Evolutionary conservation across 2,888 invertebrate genomes (phyloP).

Genomic region (Heliconius charithonia): DNA sequence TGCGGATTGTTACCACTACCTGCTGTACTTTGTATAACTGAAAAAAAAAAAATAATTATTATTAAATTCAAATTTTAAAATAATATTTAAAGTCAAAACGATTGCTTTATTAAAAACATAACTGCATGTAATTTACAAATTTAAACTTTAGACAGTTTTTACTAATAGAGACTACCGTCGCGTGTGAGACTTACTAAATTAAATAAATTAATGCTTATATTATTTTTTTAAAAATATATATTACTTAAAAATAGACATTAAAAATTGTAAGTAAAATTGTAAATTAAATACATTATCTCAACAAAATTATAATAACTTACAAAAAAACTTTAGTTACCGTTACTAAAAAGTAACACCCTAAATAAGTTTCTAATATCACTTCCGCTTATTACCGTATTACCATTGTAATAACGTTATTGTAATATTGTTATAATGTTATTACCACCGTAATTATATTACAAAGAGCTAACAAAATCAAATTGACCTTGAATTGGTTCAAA

Average conservation of each 20-base stretch:
- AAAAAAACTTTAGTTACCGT: not conserved
- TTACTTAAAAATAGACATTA: not conserved
- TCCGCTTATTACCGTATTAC: constrained; percentile 34
- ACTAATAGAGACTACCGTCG: not conserved
- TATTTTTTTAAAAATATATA: too few relatives aligned
- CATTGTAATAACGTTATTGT: constrained; percentile 27
- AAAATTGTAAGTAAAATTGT: not conserved
- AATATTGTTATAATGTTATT: constrained; percentile 30
- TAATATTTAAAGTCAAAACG: not conserved
- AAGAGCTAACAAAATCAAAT: constrained; percentile 21
- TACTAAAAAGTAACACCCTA: constrained; percentile 15
- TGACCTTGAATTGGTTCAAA: constrained; percentile 15
- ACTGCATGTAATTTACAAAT: not conserved
- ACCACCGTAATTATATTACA: constrained; percentile 36
- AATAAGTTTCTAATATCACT: constrained; percentile 41
- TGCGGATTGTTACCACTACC: not conserved
- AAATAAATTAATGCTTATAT: not conserved
- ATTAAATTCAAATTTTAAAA: not conserved
- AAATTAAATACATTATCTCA: not conserved
- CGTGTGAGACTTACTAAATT: not conserved
- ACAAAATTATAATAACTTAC: not conserved
- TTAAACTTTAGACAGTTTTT: not conserved
- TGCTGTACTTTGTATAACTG: not conserved
- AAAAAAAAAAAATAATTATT: not conserved
- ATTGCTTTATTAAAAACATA: not conserved